Base-by-base conservation (phyloP, 2,888 invertebrate species). In the Geophilus truncorum region DNA sequence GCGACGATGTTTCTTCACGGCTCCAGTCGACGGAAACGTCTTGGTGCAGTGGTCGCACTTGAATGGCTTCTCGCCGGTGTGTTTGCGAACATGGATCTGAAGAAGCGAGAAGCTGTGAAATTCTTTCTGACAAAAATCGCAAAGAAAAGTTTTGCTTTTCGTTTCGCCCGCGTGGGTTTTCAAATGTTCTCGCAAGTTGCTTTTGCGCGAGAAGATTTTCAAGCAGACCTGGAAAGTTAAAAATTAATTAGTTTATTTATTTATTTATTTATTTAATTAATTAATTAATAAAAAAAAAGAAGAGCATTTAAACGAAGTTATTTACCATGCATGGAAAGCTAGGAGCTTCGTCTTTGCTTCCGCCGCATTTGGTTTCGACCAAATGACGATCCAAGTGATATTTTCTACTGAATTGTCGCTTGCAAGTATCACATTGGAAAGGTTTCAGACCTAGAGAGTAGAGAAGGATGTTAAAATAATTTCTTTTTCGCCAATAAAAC, bases 381-480 rank as follows among this genome's bases (percentile, higher is more conserved):
- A 92, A 89, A 85, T 93, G 93, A 21, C 93, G 88, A 82, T 92
- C 88, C 62, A 94, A 89, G 87, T 94, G 94, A 84, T 93, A 92
- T 82, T 91, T 92, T 81, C 94, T 89, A 0, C 92, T 93, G 86
- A 94, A 94, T 82, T 90, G 90, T 84, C 91, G 91, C 32, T 90
- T 89, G 85, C 94, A 94, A 81, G 90, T 88, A 36, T 90, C 89
- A 86, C 94, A 94, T 30, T 89, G 89, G 84, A 89, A 92, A 0
- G 90, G 89, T 83, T 91, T 90, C 70, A 85, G 82, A 28, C 86
- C 85, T 85, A 70, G 10, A n/a, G 15, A 77, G n/a, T n/a, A 18
- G n/a, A 51, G 3, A 51, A 18, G 18, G 18, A 18, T 10, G n/a
- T 40, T 40, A 40, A 40, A 7, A n/a, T 34, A 34, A 40, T 40